Conservation (phyloP, 2,888 invertebrate species). For the Himalopsyche anomala region DNA sequence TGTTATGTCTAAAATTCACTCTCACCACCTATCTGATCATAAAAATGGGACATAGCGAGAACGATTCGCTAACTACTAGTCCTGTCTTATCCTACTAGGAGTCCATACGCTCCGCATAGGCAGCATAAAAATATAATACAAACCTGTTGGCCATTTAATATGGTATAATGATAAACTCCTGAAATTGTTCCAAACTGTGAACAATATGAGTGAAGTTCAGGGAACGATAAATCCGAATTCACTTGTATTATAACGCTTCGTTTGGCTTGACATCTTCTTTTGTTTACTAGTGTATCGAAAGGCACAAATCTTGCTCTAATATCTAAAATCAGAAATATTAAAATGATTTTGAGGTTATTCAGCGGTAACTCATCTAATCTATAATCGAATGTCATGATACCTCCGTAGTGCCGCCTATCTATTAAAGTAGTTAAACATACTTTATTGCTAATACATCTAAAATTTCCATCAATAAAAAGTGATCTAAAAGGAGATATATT, state of each 20-base stretch:
- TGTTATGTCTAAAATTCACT: no score
- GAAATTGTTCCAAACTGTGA: slow-evolving; percentile 80
- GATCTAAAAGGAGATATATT: slow-evolving; percentile 45
- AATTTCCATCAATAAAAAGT: neutral
- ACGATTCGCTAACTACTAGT: no score
- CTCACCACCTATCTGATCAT: no score
- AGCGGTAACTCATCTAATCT: neutral
- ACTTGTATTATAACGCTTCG: slow-evolving; percentile 87
- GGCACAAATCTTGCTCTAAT: slow-evolving; percentile 63
- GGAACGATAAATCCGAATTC: slow-evolving; percentile 82
- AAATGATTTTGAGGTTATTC: slow-evolving; percentile 36
- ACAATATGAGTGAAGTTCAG: slow-evolving; percentile 84
- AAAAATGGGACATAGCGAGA: no score
- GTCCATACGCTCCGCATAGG: no score
- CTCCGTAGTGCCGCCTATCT: neutral
- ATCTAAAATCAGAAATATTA: slow-evolving; percentile 46
- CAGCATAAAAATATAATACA: neutral
- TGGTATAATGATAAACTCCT: slow-evolving; percentile 81
- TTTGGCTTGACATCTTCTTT: slow-evolving; percentile 80
- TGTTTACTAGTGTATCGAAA: slow-evolving; percentile 79
- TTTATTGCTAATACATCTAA: slow-evolving; percentile 5
- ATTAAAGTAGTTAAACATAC: neutral
- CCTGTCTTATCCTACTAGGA: no score
- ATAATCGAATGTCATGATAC: slow-evolving; percentile 1
- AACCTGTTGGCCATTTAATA: slow-evolving; percentile 74